Evolutionary conservation across 2,888 invertebrate species (phyloP).

Genomic region (Polydrusus tereticollis): DNA sequence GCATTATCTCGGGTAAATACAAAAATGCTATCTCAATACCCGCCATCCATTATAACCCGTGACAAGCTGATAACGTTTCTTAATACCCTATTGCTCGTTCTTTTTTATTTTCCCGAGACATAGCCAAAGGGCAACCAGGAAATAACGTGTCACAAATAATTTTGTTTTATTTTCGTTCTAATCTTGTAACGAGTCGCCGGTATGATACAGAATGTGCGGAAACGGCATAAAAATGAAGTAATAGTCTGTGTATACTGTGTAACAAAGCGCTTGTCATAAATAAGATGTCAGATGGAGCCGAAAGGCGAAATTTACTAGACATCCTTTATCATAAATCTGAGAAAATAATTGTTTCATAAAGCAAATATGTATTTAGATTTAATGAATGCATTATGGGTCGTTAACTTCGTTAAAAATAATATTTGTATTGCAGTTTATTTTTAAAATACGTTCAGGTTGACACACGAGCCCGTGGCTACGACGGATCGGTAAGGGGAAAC

Average conservation of each 20-base stretch:
- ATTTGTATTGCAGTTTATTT: too few species aligned
- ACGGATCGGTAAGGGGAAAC: too few species aligned
- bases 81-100: constrained; percentile 18
- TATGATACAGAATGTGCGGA: constrained; percentile 14
- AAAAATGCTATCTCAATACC: constrained; percentile 15
- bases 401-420: too few species aligned
- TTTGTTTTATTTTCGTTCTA: constrained; percentile 28
- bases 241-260: not conserved
- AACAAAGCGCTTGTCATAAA: constrained; percentile 12
- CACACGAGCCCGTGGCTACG: too few species aligned
- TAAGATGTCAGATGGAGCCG: constrained; percentile 5
- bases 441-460: too few species aligned
- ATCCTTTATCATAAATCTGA: constrained; percentile 4
- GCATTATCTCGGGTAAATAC: not conserved
- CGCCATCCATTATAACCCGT: constrained; percentile 15
- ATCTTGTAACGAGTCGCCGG: constrained; percentile 1
- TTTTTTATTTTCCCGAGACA: constrained; percentile 26
- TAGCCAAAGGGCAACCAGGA: constrained; percentile 35
- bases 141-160: constrained; percentile 32
- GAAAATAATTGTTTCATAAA: constrained; percentile 5
- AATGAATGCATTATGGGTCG: not conserved
- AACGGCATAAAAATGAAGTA: constrained; percentile 14
- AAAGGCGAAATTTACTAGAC: constrained; percentile 15
- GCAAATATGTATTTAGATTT: not conserved
- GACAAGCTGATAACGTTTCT: constrained; percentile 29